Conservation (phyloP, 2,888 invertebrate genomes). For the Gastrophysa polygoni region DNA sequence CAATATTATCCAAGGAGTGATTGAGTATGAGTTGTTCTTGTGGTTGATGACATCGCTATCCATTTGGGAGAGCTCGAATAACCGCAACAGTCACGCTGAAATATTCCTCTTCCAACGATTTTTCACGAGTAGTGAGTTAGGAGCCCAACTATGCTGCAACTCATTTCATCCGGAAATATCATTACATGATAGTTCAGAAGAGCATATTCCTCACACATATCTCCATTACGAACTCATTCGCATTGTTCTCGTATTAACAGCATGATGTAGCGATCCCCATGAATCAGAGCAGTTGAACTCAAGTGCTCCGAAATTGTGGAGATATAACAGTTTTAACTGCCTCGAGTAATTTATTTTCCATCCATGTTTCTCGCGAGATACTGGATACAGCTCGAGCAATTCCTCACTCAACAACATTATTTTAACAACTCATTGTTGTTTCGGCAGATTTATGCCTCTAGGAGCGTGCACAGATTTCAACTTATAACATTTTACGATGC, state of each 20-base stretch:
- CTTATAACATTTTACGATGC: too few species aligned
- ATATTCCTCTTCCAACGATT: too few species aligned
- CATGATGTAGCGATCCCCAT: constrained; percentile 2
- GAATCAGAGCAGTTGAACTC: constrained; percentile 6
- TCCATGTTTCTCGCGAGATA: neutral
- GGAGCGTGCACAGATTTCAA: too few species aligned
- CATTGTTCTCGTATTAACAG: constrained; percentile 6
- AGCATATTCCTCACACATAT: constrained; percentile 6
- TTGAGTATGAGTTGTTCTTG: too few species aligned
- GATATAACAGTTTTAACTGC: constrained; percentile 4
- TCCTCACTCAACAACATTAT: neutral
- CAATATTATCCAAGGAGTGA: too few species aligned
- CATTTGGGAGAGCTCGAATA: too few species aligned
- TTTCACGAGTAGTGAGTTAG: too few species aligned
- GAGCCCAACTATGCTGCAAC: neutral
- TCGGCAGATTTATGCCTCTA: too few species aligned
- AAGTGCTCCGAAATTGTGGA: constrained; percentile 5
- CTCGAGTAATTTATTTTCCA: neutral
- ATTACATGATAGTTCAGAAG: constrained; percentile 1
- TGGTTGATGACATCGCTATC: too few species aligned
- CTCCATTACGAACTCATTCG: neutral
- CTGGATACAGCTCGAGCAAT: neutral
- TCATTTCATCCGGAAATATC: neutral
- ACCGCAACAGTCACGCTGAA: too few species aligned
- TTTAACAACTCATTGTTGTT: neutral